Percentiles rank a stretch among this genome's conserved stretches.
These are phyloP conservation scores for Bombus difficillimus DNA, from an alignment of 1,140 invertebrate genomes.

Conservation along the genomic window DNA sequence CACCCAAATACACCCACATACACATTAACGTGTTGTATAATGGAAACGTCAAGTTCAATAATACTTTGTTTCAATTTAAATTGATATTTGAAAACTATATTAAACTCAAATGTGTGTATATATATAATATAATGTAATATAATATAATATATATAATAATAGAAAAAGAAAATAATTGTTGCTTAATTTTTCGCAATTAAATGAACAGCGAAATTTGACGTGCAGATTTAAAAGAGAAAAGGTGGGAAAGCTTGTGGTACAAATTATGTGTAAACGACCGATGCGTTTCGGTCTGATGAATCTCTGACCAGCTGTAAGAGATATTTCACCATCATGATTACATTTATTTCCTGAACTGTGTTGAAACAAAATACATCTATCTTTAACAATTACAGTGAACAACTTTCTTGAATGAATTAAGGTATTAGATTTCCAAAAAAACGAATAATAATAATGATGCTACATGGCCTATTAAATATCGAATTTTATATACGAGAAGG, in stretches of 20 bases:
- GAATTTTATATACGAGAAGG: not conserved
- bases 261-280: conserved; percentile 1
- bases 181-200: not conserved
- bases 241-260: not conserved
- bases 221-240: not conserved
- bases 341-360: not conserved
- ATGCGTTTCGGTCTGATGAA: not conserved
- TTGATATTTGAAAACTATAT: not conserved
- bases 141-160: not conserved
- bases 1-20: no score
- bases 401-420: not conserved
- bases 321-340: not conserved
- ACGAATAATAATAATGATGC: no score
- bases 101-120: not conserved
- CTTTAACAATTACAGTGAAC: not conserved
- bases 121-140: no score
- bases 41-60: not conserved
- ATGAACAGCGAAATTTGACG: not conserved
- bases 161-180: not conserved
- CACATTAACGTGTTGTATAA: not conserved
- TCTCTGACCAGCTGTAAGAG: not conserved
- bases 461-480: no score
- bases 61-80: not conserved
- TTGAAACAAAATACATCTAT: not conserved
- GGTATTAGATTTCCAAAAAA: no score